Evolutionary conservation across 2,888 invertebrate genomes (phyloP).

Genomic region (Sphaerolaimus hirsutus): DNA sequence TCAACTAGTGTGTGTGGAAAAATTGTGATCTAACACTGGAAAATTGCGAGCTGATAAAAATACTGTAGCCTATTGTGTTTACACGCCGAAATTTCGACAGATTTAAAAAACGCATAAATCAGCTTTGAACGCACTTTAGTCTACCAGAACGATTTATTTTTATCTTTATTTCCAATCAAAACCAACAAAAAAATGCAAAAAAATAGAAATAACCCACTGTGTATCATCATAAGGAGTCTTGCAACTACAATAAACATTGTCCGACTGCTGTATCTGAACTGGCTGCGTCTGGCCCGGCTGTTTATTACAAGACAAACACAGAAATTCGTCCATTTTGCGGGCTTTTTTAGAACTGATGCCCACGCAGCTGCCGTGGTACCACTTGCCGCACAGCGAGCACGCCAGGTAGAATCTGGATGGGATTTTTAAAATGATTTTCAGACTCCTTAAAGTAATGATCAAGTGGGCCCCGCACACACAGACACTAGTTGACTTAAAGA

Average conservation of each 20-base stretch:
- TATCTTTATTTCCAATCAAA: background rate
- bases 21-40: no score
- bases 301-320: constrained; percentile 30
- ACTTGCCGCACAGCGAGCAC: constrained; percentile 85
- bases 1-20: no score
- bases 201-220: constrained; percentile 38
- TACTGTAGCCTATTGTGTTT: no score
- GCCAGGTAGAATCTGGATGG: constrained; percentile 68
- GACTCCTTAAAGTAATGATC: background rate
- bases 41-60: no score
- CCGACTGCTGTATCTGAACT: no score
- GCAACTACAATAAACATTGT: constrained; percentile 83
- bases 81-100: no score
- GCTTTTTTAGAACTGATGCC: constrained; percentile 74
- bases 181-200: constrained; percentile 15
- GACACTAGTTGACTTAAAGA: background rate
- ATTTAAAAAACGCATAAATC: no score
- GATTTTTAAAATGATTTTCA: background rate
- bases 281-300: constrained; percentile 43
- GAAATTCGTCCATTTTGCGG: constrained; percentile 53
- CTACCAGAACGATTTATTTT: background rate
- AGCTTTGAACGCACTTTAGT: no score
- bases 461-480: background rate
- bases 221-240: constrained; percentile 86
- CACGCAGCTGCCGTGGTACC: constrained; percentile 94